Evolutionary conservation across 2,113 vertebrate genomes (phyloP).

Genomic region (Nibea coibor): DNA sequence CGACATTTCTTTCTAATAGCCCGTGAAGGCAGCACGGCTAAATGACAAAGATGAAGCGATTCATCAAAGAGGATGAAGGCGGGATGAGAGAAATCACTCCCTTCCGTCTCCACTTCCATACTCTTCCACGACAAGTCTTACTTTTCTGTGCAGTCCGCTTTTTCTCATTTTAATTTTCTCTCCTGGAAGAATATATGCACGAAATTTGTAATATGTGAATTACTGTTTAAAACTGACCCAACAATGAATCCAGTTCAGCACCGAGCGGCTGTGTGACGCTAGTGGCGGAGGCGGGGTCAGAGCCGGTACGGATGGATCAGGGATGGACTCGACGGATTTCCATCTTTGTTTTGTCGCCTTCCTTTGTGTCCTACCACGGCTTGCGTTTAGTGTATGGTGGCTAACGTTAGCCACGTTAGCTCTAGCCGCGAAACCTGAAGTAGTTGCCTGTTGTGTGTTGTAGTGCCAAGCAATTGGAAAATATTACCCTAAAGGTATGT

Average conservation of each 20-base stretch:
- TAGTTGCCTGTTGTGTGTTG: not conserved
- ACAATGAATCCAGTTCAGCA: not conserved
- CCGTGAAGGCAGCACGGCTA: conserved; percentile 23
- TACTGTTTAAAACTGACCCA: not conserved
- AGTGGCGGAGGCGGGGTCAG: not conserved
- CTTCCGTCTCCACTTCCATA: not conserved
- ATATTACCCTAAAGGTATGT: conserved; percentile 15
- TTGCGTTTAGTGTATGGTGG: conserved; percentile 33
- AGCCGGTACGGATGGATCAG: not conserved
- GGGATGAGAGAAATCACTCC: not conserved
- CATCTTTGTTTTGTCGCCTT: not conserved
- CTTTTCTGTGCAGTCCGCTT: not conserved
- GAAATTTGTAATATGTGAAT: not conserved
- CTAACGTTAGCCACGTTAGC: conserved; percentile 29
- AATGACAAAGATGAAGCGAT: not conserved
- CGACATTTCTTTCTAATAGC: not conserved
- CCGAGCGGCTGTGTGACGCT: not conserved
- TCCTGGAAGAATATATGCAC: not conserved
- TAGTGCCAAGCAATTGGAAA: conserved; percentile 1
- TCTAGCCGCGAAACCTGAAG: not conserved
- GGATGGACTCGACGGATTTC: not conserved
- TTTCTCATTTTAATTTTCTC: not conserved
- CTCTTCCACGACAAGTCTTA: not conserved
- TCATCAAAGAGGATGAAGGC: not conserved
- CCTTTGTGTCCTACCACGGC: conserved; percentile 3